A percentile compares a stretch with the other conserved stretches of the same genome.
Evolutionary conservation across 2,888 invertebrate genomes (phyloP).

Genomic region (Drosophila meridionalis): DNA sequence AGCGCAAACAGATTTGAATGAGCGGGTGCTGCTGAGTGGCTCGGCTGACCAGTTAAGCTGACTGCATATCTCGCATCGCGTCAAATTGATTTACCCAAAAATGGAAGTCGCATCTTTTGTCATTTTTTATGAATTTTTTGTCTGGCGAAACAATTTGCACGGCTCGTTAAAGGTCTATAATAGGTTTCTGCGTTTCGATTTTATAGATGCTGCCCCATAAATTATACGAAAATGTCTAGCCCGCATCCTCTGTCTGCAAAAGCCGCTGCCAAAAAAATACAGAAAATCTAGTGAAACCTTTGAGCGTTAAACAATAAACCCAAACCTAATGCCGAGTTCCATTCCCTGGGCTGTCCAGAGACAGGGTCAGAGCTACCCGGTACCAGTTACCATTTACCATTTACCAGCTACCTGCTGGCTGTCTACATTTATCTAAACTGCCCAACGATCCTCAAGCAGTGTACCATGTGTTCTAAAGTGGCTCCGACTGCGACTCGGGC

Average conservation of each 20-base stretch:
- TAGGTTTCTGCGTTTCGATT: conserved; percentile 26
- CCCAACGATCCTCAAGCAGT: conserved; percentile 58
- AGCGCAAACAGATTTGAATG: conserved; percentile 42
- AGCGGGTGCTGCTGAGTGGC: conserved; percentile 39
- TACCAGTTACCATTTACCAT: conserved; percentile 28
- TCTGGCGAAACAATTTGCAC: conserved; percentile 35
- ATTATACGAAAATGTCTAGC: conserved; percentile 59
- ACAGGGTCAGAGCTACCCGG: conserved; percentile 35
- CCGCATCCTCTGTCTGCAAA: conserved; percentile 52
- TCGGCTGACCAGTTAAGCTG: conserved; percentile 49
- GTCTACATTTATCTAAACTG: conserved; percentile 60
- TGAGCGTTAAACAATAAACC: conserved; percentile 42
- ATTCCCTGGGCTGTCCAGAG: conserved; percentile 30
- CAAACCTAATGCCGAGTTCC: conserved; percentile 43
- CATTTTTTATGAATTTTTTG: conserved; percentile 29
- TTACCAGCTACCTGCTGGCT: conserved; percentile 45
- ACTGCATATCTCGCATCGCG: conserved; percentile 29
- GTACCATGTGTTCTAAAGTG: conserved; percentile 73
- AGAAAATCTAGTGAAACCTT: conserved; percentile 34
- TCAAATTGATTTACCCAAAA: conserved; percentile 71
- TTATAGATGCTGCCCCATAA: conserved; percentile 57
- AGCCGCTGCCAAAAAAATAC: conserved; percentile 31
- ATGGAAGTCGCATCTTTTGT: conserved; percentile 58
- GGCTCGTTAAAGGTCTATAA: conserved; percentile 32
- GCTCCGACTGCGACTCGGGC: conserved; percentile 28